Evolutionary conservation across 2,113 vertebrate species (phyloP).

Genomic region (Antechinus flavipes): DNA sequence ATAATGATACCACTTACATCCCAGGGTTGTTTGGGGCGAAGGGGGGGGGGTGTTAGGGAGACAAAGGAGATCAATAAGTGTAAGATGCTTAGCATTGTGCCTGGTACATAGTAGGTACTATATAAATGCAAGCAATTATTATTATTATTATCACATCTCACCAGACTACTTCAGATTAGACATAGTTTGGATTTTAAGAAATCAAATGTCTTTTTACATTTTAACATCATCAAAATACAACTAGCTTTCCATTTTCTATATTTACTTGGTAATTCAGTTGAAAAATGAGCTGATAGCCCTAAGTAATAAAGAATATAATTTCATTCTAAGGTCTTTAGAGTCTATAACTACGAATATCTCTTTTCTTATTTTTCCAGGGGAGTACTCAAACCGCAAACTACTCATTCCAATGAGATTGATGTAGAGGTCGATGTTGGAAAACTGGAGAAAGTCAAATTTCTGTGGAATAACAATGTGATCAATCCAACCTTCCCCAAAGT

Average conservation of each 20-base stretch:
- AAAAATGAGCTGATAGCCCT: not conserved
- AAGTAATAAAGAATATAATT: not conserved
- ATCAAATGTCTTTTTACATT: not conserved
- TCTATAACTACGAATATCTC: not conserved
- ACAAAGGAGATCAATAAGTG: not conserved
- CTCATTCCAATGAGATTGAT: slow-evolving; percentile 84
- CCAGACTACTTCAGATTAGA: not conserved
- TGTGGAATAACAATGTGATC: slow-evolving; percentile 90
- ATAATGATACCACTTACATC: not conserved
- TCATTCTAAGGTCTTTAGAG: not conserved
- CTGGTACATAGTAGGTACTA: not conserved
- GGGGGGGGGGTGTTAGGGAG: not conserved
- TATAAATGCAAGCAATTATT: not conserved
- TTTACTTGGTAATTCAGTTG: slow-evolving; percentile 30
- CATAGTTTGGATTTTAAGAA: slow-evolving; percentile 17
- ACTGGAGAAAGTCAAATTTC: slow-evolving; percentile 88
- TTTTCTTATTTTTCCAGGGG: slow-evolving; percentile 78
- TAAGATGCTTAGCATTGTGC: not conserved
- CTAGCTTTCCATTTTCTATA: not conserved
- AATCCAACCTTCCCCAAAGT: slow-evolving; percentile 87
- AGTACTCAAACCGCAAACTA: slow-evolving; percentile 79
- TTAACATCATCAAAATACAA: not conserved
- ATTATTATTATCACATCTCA: not conserved
- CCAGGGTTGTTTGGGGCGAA: not conserved
- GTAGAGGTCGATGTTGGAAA: slow-evolving; percentile 83